Evolutionary conservation across 2,797 vertebrate species (phyloP).

Genomic region (Parambassis ranga): DNA sequence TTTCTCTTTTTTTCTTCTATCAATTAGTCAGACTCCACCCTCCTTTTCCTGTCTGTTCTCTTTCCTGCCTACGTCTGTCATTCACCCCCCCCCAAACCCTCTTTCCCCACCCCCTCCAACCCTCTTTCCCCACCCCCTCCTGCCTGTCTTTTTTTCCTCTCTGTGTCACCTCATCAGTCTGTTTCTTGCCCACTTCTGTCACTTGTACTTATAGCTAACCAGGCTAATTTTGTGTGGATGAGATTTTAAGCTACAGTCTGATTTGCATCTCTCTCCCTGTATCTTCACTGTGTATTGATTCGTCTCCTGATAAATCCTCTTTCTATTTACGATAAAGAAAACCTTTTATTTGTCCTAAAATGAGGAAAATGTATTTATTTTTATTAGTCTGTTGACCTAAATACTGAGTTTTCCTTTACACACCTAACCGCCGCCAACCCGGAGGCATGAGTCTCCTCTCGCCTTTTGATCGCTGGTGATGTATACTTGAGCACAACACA

Average conservation of each 20-base stretch:
- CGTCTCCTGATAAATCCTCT: not conserved
- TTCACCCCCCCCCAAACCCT: not conserved
- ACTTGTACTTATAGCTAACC: constrained; percentile 18
- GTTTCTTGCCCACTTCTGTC: constrained; percentile 15
- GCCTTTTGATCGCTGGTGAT: not conserved
- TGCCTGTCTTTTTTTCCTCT: not conserved
- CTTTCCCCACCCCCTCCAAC: not conserved
- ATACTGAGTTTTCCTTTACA: not conserved
- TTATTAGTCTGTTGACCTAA: not conserved
- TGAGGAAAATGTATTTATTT: too few species aligned
- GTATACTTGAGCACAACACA: not conserved
- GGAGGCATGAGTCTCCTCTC: not conserved
- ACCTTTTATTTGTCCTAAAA: too few species aligned
- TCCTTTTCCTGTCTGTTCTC: constrained; percentile 11
- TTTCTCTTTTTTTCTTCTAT: constrained; percentile 16
- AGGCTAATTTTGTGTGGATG: constrained; percentile 14
- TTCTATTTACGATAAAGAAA: too few species aligned
- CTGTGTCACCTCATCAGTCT: not conserved
- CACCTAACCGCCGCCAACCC: not conserved
- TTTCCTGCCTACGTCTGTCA: constrained; percentile 12
- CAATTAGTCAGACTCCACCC: constrained; percentile 25
- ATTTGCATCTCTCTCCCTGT: not conserved
- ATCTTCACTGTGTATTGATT: not conserved
- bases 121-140: not conserved
- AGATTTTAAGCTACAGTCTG: not conserved